phyloP scores from a whole-genome alignment of 1,140 invertebrate genomes.

The Panagrolaimus sp. region DNA sequence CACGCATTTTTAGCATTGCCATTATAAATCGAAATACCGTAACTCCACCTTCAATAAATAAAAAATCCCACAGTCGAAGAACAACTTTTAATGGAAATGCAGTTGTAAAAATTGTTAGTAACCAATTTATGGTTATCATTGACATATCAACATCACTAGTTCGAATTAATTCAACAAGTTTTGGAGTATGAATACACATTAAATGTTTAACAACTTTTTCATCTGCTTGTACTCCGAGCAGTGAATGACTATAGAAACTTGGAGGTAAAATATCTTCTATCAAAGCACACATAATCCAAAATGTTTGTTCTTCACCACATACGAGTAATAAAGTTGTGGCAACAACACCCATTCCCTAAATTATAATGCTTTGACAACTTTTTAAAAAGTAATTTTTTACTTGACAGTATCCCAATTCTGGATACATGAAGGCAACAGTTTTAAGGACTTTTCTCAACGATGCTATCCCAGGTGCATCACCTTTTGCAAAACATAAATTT shows the following conservation, averaged over 20 bases:
- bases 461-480: constrained; percentile 78
- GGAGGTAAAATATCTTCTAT: constrained; percentile 94
- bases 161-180: constrained; percentile 78
- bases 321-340: constrained; percentile 84
- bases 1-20: constrained; percentile 54
- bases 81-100: constrained; percentile 95
- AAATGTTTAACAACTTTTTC: constrained; percentile 84
- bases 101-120: constrained; percentile 91
- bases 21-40: constrained; percentile 83
- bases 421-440: constrained; percentile 91
- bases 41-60: constrained; percentile 84
- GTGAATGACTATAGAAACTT: constrained; percentile 89
- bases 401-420: constrained; percentile 96
- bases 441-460: constrained; percentile 81
- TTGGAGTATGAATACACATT: constrained; percentile 77
- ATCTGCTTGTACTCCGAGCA: constrained; percentile 79
- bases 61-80: constrained; percentile 89
- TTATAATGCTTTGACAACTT: background rate
- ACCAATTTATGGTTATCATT: constrained; percentile 93
- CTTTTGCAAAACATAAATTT: constrained; percentile 91
- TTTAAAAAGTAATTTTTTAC: constrained; percentile 67
- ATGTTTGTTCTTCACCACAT: constrained; percentile 95
- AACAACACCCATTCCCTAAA: constrained; percentile 47
- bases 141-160: constrained; percentile 86
- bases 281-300: constrained; percentile 96